Percentiles rank a stretch among this genome's conserved stretches.
These are phyloP conservation scores for Desoria tigrina DNA, from an alignment of 2,888 invertebrate species.

Conservation along the genomic window DNA sequence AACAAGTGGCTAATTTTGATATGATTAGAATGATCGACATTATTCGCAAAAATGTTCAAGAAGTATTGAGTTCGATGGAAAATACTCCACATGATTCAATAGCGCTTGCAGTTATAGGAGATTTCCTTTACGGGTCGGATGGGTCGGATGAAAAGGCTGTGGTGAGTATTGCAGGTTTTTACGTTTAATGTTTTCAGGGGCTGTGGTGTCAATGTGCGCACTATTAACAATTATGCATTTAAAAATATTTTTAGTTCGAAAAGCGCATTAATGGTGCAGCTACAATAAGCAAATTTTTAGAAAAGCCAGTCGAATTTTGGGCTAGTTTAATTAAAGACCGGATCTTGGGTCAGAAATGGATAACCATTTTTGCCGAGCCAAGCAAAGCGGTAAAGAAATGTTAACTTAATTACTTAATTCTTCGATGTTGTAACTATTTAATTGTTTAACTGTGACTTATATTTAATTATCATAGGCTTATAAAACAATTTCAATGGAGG, in stretches of 20 bases:
- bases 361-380: conserved; percentile 44
- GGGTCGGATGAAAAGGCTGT: conserved; percentile 65
- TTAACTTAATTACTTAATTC: too few relatives aligned
- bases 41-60: conserved; percentile 70
- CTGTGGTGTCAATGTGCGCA: too few relatives aligned
- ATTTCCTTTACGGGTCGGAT: conserved; percentile 83
- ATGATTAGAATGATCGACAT: conserved; percentile 74
- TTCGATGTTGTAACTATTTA: too few relatives aligned
- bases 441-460: too few relatives aligned
- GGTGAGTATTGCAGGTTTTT: too few relatives aligned
- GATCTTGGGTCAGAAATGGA: conserved; percentile 47
- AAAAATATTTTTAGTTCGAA: conserved; percentile 36
- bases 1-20: conserved; percentile 64
- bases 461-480: conserved; percentile 62
- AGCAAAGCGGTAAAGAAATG: conserved; percentile 40
- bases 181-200: too few relatives aligned
- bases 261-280: conserved; percentile 45
- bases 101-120: conserved; percentile 76
- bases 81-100: conserved; percentile 74
- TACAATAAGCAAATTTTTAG: conserved; percentile 43
- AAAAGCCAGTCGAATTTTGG: conserved; percentile 45
- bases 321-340: conserved; percentile 38
- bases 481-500: conserved; percentile 69
- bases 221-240: too few relatives aligned
- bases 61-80: conserved; percentile 71